Conservation (phyloP, 2,888 invertebrate genomes). For the Dusona sp. region DNA sequence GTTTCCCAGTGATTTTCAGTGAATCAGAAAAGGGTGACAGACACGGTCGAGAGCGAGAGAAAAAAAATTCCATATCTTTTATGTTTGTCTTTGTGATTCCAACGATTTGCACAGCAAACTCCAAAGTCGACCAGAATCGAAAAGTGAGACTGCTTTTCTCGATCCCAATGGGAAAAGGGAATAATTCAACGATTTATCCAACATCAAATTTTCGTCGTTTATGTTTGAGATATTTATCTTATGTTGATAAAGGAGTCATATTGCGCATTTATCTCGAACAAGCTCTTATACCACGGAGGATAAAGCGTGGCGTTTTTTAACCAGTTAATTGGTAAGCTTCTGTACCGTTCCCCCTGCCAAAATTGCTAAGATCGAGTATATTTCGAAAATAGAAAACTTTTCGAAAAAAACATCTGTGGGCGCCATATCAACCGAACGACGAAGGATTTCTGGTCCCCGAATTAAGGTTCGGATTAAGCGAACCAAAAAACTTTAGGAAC, state of each 20-base stretch:
- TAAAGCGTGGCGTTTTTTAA: not conserved
- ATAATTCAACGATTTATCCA: not conserved
- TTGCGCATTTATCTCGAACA: not conserved
- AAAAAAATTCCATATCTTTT: conserved; percentile 19
- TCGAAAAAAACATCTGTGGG: not conserved
- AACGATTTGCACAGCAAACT: not conserved
- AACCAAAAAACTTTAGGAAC: not conserved
- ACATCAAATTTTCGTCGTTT: not conserved
- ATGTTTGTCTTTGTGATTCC: conserved; percentile 15
- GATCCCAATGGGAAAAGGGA: not conserved
- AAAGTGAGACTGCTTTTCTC: not conserved
- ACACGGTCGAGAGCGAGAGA: not conserved
- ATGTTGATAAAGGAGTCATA: not conserved
- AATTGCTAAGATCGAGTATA: not conserved
- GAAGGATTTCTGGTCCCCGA: not conserved
- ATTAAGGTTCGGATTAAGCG: not conserved
- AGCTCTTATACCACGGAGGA: not conserved
- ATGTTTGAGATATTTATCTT: not conserved
- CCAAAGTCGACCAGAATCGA: not conserved
- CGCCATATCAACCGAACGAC: not conserved
- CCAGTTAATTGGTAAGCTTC: not conserved
- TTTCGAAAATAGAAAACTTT: not conserved
- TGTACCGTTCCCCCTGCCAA: not conserved
- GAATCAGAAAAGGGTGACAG: conserved; percentile 9
- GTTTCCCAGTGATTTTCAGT: conserved; percentile 11